phyloP scores from a whole-genome alignment of 2,113 vertebrate genomes.

The Gopherus evgoodei region DNA sequence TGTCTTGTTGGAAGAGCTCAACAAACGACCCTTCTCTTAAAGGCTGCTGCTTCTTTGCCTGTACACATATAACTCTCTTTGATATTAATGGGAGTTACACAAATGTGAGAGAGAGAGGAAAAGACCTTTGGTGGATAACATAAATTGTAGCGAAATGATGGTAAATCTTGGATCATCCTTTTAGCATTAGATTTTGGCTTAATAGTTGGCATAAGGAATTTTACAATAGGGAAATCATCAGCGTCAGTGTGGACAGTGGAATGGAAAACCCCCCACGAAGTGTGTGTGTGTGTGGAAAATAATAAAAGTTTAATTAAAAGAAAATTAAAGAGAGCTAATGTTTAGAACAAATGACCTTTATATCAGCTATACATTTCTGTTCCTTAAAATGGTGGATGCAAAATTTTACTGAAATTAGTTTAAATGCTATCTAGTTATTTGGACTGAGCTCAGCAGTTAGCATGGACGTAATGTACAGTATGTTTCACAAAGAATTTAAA shows the following conservation, averaged over 20 bases:
- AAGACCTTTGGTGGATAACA: background rate
- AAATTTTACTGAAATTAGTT: conserved; percentile 43
- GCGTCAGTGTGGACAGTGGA: background rate
- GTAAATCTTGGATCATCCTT: background rate
- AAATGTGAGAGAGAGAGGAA: background rate
- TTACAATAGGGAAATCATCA: background rate
- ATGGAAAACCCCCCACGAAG: background rate
- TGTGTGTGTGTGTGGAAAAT: background rate
- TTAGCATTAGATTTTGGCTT: background rate
- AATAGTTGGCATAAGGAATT: background rate
- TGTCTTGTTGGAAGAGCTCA: background rate
- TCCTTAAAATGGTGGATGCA: conserved; percentile 16
- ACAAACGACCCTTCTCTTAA: background rate
- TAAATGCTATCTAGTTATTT: conserved; percentile 42
- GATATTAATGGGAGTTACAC: background rate
- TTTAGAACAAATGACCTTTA: conserved; percentile 51
- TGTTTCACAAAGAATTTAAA: conserved; percentile 21
- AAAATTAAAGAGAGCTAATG: background rate
- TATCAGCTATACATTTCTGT: background rate
- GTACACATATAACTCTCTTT: background rate
- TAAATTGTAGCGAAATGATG: background rate
- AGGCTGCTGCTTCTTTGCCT: background rate
- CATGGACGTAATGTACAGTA: conserved; percentile 21
- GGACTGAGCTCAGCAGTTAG: conserved; percentile 17
- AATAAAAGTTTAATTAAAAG: background rate